Conservation (phyloP, 2,888 invertebrate genomes). For the Ormyrus pomaceus region DNA sequence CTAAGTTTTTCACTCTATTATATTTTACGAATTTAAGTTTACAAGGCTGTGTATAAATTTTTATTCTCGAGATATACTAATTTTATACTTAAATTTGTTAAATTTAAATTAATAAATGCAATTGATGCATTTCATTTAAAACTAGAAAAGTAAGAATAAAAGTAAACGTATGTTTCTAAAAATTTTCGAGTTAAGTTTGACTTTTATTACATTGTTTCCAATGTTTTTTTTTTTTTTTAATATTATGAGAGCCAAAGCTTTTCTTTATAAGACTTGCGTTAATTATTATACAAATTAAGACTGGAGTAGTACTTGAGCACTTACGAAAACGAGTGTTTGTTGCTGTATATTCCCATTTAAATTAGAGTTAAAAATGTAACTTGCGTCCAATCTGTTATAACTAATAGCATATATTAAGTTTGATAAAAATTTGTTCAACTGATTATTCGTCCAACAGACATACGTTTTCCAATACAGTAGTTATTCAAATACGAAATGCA, state of each 20-base stretch:
- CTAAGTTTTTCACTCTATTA: slow-evolving; percentile 46
- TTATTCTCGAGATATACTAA: slow-evolving; percentile 43
- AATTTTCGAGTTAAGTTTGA: slow-evolving; percentile 33
- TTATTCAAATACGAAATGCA: slow-evolving; percentile 23
- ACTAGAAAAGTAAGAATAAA: slow-evolving; percentile 23
- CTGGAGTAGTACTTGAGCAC: slow-evolving; percentile 50
- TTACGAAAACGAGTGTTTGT: slow-evolving; percentile 42
- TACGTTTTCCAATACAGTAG: slow-evolving; percentile 33
- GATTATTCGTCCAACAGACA: slow-evolving; percentile 17
- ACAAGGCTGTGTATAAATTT: slow-evolving; percentile 55
- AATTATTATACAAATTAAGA: slow-evolving; percentile 53
- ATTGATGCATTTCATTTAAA: slow-evolving; percentile 37
- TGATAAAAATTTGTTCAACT: slow-evolving; percentile 13
- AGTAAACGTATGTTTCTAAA: slow-evolving; percentile 37
- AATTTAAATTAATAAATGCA: slow-evolving; percentile 35
- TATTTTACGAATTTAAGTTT: slow-evolving; percentile 53
- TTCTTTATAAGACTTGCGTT: slow-evolving; percentile 51
- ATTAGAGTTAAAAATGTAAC: slow-evolving; percentile 2
- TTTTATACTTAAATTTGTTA: slow-evolving; percentile 52
- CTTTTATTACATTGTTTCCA: slow-evolving; percentile 26
- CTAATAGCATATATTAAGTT: slow-evolving; percentile 17
- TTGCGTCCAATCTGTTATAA: slow-evolving; percentile 28
- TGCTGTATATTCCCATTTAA: slow-evolving; percentile 22
- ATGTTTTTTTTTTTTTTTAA: slow-evolving; percentile 27
- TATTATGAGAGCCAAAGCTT: slow-evolving; percentile 50